Percentiles rank a stretch among this genome's conserved stretches.
These are phyloP conservation scores for Casuarius casuarius DNA, from an alignment of 2,113 vertebrate species.

Conservation along the genomic window DNA sequence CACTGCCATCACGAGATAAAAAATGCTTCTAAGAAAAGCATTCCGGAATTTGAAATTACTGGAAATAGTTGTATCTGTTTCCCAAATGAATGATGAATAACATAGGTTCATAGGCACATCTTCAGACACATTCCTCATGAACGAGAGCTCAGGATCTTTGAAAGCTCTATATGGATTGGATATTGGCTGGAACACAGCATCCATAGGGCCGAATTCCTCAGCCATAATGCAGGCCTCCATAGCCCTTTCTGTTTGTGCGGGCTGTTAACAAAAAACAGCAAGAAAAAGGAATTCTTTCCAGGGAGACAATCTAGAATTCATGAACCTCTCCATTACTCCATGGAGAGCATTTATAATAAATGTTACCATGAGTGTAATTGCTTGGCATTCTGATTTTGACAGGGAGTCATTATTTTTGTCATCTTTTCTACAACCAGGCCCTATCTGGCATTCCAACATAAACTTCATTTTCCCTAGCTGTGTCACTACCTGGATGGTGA, in stretches of 20 bases:
- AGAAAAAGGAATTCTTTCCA: background rate
- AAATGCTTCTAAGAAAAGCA: background rate
- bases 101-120: background rate
- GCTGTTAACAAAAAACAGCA: background rate
- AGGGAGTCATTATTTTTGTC: background rate
- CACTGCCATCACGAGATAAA: background rate
- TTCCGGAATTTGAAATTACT: background rate
- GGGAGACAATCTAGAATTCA: background rate
- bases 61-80: background rate
- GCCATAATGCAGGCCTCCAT: background rate
- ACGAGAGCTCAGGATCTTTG: background rate
- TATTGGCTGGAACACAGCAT: background rate
- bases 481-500: fast-evolving
- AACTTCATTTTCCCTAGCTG: background rate
- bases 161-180: background rate
- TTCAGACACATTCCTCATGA: background rate
- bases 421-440: background rate
- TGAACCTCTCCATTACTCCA: background rate
- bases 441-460: background rate
- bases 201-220: background rate
- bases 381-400: background rate
- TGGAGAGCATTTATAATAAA: background rate
- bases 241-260: background rate
- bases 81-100: background rate
- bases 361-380: fast-evolving